Evolutionary conservation across 2,113 vertebrate species (phyloP), one percentile per base, ranked within the genome.

Genomic region (Chelonoidis abingdonii): DNA sequence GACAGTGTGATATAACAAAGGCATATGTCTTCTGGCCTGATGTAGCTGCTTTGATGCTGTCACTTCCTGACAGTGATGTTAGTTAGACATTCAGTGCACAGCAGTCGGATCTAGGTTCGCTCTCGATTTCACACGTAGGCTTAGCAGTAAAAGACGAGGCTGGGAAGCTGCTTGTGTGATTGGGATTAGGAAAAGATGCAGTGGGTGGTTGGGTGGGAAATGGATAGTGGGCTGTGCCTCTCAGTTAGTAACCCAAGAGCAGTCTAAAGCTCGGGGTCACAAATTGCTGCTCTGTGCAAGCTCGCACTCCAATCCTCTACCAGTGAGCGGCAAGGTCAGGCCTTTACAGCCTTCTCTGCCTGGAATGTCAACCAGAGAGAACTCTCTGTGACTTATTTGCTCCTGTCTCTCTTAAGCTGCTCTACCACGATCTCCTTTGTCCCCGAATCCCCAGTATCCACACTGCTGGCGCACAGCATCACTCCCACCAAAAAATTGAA

Each of bases 401-500:
- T 19, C 75, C 59, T 87, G 85, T 62, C 24, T 50, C 54, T 92
- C 76, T 94, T 87, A 92, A 99, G 99, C 92, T 99, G 94, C 95
- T 98, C 10, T 99, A 99, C 56, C 95, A 98, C 90, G 99, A 99
- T 89, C 97, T 22, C 93, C 98, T 6, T 97, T 69, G 5, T 96
- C 94, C 65, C 35, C 97, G 93, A 96, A 90, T 0, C 88, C 97
- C 27, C 96, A 97, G 27, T 97, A 96, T 0, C 96, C 1, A 10
- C 98, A 0, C 98, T 98, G 5, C 97, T 98, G n/a, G 80, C 98
- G 99, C 87, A 96, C 88, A 99, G 98, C 8, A 98, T 99, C 97
- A 99, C 99, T 8, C 99, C 99, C 24, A 99, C 99, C 22, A 99
- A 99, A 98, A 99, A 95, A 98, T 99, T 9, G 99, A 99, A 47